Base-by-base conservation (phyloP, 1,140 invertebrate genomes). In the Frieseomelitta varia region DNA sequence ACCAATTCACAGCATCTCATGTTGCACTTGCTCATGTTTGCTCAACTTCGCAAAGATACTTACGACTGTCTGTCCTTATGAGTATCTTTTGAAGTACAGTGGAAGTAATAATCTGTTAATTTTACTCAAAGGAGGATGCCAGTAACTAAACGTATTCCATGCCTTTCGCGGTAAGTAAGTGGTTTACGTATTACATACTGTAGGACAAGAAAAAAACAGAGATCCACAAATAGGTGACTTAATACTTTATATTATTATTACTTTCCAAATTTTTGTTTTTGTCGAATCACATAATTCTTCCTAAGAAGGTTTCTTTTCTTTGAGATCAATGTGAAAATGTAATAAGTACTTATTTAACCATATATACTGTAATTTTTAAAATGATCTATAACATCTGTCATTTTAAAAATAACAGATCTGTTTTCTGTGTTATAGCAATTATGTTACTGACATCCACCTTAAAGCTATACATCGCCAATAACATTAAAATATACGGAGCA, bases 121-220 rank as follows among this genome's bases (percentile, higher is more conserved):
- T 87, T 87, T 75, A 85, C 86, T 87, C 65, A 81, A 88, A 88
- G 87, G 87, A 88, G 87, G 87, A 88, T 88, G 87, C 87, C 87
- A 81, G 86, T 88, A 88, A 88, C 87, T 88, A 88, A 88, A 88
- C 87, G 87, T 84, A 88, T 88, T 88, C 86, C 78, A 88, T 88
- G 84, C 58, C 86, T 86, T 81, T 88, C 86, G 87, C 87, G 87
- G 87, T 88, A 88, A 88, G 87, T 88, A 88, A 88, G 83, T 74
- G 74, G 87, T 88, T 88, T 88, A 88, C 86, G 75, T 74, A 88
- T 88, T 88, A 88, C 63, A 76, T 88, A 88, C 75, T 88, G 65
- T 88, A 88, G 87, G 86, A 84, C 78, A 34, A 71, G 30, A 75
- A 78, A 63, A 74, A 72, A 73, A 71, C n/a, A 74, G 47, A 53